A percentile compares a stretch with the other conserved stretches of the same genome.
phyloP scores from a whole-genome alignment of 2,888 invertebrate genomes.

The Pegoplata infirma region DNA sequence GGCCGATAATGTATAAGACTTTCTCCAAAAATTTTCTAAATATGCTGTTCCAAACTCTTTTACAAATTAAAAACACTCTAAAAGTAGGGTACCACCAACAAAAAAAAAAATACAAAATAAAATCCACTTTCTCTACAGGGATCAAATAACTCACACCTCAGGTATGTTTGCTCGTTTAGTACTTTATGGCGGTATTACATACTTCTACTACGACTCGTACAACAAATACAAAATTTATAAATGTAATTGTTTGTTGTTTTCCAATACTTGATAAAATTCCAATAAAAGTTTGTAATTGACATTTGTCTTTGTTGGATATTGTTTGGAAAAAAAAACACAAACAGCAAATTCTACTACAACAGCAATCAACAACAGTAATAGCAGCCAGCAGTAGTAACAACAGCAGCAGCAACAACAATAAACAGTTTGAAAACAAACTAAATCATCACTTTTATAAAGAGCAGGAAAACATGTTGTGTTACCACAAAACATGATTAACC shows the following conservation, averaged over 20 bases:
- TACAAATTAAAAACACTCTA: neutral
- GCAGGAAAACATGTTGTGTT: constrained; percentile 48
- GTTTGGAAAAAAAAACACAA: constrained; percentile 44
- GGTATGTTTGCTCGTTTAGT: constrained; percentile 18
- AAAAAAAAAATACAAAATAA: constrained; percentile 7
- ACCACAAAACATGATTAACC: constrained; percentile 62
- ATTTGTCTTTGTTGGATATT: constrained; percentile 59
- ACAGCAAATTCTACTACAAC: constrained; percentile 24
- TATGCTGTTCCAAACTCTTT: neutral
- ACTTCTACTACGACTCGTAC: neutral
- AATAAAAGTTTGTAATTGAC: constrained; percentile 64
- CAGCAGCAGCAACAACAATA: constrained; percentile 31
- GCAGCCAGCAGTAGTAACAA: constrained; percentile 31
- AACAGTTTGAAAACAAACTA: constrained; percentile 52
- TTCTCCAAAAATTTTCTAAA: neutral
- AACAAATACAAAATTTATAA: neutral
- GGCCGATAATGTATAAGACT: too few species aligned
- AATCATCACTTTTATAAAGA: constrained; percentile 53
- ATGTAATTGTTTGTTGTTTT: constrained; percentile 28
- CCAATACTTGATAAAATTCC: constrained; percentile 62
- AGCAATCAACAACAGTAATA: constrained; percentile 23
- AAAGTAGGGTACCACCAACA: neutral
- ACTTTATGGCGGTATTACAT: constrained; percentile 8
- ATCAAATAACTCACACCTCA: constrained; percentile 55
- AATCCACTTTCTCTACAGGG: constrained; percentile 55